Conservation (phyloP, 2,888 invertebrate genomes). For the Lochmaea crataegi region DNA sequence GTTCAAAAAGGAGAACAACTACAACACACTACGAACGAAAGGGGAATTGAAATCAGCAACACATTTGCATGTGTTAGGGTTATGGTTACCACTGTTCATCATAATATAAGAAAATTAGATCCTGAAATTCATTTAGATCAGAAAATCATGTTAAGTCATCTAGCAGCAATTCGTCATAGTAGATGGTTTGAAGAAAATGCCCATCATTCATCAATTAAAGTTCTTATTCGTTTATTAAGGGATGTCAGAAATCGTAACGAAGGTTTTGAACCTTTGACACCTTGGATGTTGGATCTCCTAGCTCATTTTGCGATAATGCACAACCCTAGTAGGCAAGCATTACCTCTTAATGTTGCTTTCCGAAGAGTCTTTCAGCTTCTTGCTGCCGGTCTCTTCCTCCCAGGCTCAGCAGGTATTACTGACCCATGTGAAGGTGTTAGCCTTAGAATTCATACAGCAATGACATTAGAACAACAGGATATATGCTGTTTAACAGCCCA, state of each 20-base stretch:
- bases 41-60: slow-evolving; percentile 91
- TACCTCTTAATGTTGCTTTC: slow-evolving; percentile 93
- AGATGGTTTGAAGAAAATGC: slow-evolving; percentile 99
- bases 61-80: slow-evolving; percentile 88
- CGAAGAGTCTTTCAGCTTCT: slow-evolving; percentile 85
- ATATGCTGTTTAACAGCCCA: slow-evolving; percentile 94
- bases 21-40: slow-evolving; percentile 72
- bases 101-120: slow-evolving; percentile 93
- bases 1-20: slow-evolving; percentile 72
- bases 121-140: slow-evolving; percentile 83
- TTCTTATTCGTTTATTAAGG: slow-evolving; percentile 89
- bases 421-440: slow-evolving; percentile 95
- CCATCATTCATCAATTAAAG: slow-evolving; percentile 95
- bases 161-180: slow-evolving; percentile 94
- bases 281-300: slow-evolving; percentile 96
- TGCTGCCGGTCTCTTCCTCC: slow-evolving; percentile 94
- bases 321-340: slow-evolving; percentile 91
- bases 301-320: slow-evolving; percentile 97
- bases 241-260: slow-evolving; percentile 91
- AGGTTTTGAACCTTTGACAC: slow-evolving; percentile 90
- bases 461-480: slow-evolving; percentile 93
- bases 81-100: slow-evolving; percentile 93
- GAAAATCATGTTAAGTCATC: slow-evolving; percentile 86
- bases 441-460: slow-evolving; percentile 88
- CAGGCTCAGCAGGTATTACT: slow-evolving; percentile 91